Base-by-base conservation (phyloP, 2,113 vertebrate genomes). In the Notechis scutatus region DNA sequence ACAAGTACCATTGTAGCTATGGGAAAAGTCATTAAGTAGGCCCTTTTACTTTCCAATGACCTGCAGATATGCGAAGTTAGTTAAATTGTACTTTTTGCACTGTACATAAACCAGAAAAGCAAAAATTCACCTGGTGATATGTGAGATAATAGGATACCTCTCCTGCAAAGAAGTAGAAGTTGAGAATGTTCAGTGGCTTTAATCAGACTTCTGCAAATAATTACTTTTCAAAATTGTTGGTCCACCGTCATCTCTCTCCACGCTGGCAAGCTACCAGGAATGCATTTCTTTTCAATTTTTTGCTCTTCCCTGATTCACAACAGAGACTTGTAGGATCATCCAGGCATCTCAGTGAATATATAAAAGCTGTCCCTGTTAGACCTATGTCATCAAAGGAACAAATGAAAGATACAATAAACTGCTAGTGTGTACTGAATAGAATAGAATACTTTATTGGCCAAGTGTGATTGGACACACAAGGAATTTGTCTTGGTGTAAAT, bases 21-120 rank as follows among this genome's bases (percentile, higher is more conserved):
- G 74, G 26, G 50, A 95, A 94, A 11, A 90, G 92, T 92, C 47
- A 50, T 54, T 92, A 94, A 94, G 2, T 34, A 56, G 92, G 81
- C 89, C 89, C 57, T 92, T 91, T 1, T 0, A 11, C 12, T 89
- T 57, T 57, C 42, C 14, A 61, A 42, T 55, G 59, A 93, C 0
- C 34, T 50, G 87, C 93, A 92, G 55, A 90, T 47, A 39, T 8
- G 55, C 74, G 12, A 92, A 87, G 74, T 94, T 91, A 93, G 87
- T 29, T 89, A 94, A 94, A 86, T 12, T 93, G 94, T 7, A 45
- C 61, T 39, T 86, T 52, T 89, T 90, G 85, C 92, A 94, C 54
- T 20, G 45, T 85, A 87, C 93, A 95, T 52, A 89, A 34, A 89
- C 47, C 52, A 0, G 7, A 21, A 93, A 85, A 6, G 90, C 24